Conservation (phyloP, 2,888 invertebrate species). For the Altica lythri region DNA sequence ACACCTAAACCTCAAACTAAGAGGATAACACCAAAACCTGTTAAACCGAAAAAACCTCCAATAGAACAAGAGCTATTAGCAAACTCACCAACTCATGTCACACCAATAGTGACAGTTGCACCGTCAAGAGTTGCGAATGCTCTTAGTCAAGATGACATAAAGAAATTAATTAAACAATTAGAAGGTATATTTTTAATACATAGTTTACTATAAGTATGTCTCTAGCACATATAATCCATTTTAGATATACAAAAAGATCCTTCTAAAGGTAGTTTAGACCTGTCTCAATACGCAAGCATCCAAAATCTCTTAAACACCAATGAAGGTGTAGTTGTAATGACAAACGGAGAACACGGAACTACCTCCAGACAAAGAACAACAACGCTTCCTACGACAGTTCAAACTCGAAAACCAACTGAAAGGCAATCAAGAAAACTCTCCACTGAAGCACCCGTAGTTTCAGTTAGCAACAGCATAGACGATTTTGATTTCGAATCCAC, state of each 20-base stretch:
- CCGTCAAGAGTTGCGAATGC: slow-evolving; percentile 42
- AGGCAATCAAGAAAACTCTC: slow-evolving; percentile 38
- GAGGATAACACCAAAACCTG: slow-evolving; percentile 40
- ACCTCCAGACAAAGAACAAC: slow-evolving; percentile 36
- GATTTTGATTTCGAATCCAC: slow-evolving; percentile 35
- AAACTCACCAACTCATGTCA: slow-evolving; percentile 51
- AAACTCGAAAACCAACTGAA: slow-evolving; percentile 29
- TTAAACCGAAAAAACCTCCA: slow-evolving; percentile 38
- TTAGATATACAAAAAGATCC: slow-evolving; percentile 51
- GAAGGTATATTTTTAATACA: no score
- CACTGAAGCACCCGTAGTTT: slow-evolving; percentile 34
- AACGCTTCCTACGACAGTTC: slow-evolving; percentile 30
- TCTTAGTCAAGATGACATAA: slow-evolving; percentile 48
- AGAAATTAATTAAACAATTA: slow-evolving; percentile 50
- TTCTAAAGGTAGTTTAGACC: slow-evolving; percentile 47
- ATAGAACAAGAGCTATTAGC: slow-evolving; percentile 46
- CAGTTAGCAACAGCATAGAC: slow-evolving; percentile 39
- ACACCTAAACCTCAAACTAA: slow-evolving; percentile 33
- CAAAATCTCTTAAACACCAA: slow-evolving; percentile 46
- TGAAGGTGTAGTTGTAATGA: slow-evolving; percentile 42
- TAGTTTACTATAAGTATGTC: not conserved
- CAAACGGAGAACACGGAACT: slow-evolving; percentile 43
- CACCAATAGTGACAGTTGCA: slow-evolving; percentile 49
- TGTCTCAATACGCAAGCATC: slow-evolving; percentile 48
- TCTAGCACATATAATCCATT: not conserved